Evolutionary conservation across 2,888 invertebrate genomes (phyloP), one percentile per base, ranked within the genome.

Genomic region (Clanis bilineata): DNA sequence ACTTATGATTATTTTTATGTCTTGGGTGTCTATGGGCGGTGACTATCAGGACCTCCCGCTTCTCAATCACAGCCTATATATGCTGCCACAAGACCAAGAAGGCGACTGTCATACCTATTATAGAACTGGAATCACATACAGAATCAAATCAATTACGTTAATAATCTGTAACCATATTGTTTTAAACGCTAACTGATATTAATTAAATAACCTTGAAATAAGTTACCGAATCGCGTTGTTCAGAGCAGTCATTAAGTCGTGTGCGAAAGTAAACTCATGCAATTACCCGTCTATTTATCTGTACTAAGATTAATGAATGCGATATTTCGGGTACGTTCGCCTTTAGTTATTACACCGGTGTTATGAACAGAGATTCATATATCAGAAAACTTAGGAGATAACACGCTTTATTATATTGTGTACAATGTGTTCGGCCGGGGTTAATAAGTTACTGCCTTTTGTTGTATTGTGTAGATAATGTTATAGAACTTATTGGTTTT

Each of bases 261-360:
- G 68, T 64, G 69, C 62, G 59, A 64, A 70, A 57, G 57, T 64
- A 66, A 68, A 70, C 62, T 62, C 68, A 64, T 69, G 73, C 79
- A 76, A 75, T 79, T 77, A 73, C 70, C 73, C 69, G 68, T 69
- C 67, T 77, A 76, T 78, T 77, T 79, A 73, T 77, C 70, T 70
- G 71, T 61, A 68, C 64, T 68, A 74, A 79, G 73, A 80, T 73
- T 77, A 78, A 83, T 82, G 76, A 64, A 59, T 64, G 76, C 70
- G 72, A 80, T 81, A 82, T 79, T 78, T 83, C 56, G 67, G 41
- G 60, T 63, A 25, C 15, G 43, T 56, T 23, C 47, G 57, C 58
- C 38, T 38, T 36, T 23, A 38, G 58, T 23, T 60, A 57, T 57
- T 57, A 57, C 43, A 28, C 41, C 28, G 43, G 56, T 57, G 56